These are phyloP conservation scores for Orestias chungarensis DNA, from an alignment of 2,797 vertebrate species.

Conservation along the genomic window DNA sequence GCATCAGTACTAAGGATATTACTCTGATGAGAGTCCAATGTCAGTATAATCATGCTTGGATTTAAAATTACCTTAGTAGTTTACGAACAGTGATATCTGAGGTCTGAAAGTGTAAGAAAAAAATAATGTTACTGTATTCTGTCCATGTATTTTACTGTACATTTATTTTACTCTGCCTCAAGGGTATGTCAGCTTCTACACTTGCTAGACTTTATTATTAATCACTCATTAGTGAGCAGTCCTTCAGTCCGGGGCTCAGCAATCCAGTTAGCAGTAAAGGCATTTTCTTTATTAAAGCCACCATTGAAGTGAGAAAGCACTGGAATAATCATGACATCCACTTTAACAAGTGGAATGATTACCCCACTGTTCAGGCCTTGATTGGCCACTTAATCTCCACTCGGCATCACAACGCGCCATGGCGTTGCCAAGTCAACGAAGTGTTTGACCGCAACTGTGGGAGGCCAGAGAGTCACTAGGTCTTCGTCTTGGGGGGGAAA, in stretches of 20 bases:
- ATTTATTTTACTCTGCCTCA: slow-evolving; percentile 14
- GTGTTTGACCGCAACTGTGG: slow-evolving; percentile 12
- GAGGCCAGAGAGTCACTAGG: slow-evolving; percentile 41
- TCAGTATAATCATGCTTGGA: not conserved
- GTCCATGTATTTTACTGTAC: not conserved
- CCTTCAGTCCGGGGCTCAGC: slow-evolving; percentile 36
- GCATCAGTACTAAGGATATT: too few species aligned
- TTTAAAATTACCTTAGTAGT: slow-evolving; percentile 4
- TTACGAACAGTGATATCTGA: slow-evolving; percentile 7
- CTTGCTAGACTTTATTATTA: slow-evolving; percentile 32
- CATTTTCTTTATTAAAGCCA: slow-evolving; percentile 51
- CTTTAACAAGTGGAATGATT: slow-evolving; percentile 77
- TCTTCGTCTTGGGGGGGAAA: slow-evolving; percentile 45
- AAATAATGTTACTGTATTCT: not conserved
- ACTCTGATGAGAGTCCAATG: too few species aligned
- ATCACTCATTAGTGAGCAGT: slow-evolving; percentile 43
- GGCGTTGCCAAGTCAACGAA: slow-evolving; percentile 70
- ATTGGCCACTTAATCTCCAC: slow-evolving; percentile 82
- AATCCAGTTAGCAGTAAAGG: slow-evolving; percentile 36
- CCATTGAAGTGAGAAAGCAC: slow-evolving; percentile 59
- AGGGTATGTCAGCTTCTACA: slow-evolving; percentile 23
- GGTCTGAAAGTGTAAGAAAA: not conserved
- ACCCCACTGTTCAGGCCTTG: slow-evolving; percentile 70
- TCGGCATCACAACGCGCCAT: slow-evolving; percentile 59
- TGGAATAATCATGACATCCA: slow-evolving; percentile 61